Percentiles rank a stretch among this genome's conserved stretches.
These are phyloP conservation scores for Hypsopygia costalis DNA, from an alignment of 2,888 invertebrate genomes.

Conservation along the genomic window DNA sequence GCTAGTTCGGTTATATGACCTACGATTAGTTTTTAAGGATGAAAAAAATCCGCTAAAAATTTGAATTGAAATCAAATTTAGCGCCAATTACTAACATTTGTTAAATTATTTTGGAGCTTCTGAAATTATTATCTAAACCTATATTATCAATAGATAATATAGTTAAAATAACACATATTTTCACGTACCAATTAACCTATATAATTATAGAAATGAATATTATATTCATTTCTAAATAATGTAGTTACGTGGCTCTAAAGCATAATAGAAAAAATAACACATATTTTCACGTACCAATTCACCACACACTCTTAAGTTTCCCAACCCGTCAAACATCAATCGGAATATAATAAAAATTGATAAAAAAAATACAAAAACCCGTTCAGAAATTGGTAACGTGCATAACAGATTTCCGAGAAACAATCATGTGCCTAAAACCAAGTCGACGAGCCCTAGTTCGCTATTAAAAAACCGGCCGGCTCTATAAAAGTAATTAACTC, in stretches of 20 bases:
- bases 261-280: background rate
- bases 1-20: no score
- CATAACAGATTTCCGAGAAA: slow-evolving; percentile 14
- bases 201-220: no score
- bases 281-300: background rate
- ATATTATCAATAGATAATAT: no score
- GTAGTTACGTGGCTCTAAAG: background rate
- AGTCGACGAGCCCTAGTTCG: slow-evolving; percentile 32
- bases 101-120: no score
- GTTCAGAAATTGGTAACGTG: slow-evolving; percentile 10
- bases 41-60: no score
- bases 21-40: no score
- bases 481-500: slow-evolving; percentile 80
- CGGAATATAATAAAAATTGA: background rate
- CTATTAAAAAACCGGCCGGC: slow-evolving; percentile 52
- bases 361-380: slow-evolving; percentile 1
- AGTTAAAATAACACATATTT: no score
- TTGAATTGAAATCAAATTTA: no score
- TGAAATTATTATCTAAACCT: no score
- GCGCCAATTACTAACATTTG: no score
- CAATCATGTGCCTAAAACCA: slow-evolving; percentile 32
- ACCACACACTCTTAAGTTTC: background rate
- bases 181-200: no score
- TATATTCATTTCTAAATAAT: no score
- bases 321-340: slow-evolving; percentile 1